Conservation (phyloP, 2,113 vertebrate genomes). For the Dromaius novaehollandiae region DNA sequence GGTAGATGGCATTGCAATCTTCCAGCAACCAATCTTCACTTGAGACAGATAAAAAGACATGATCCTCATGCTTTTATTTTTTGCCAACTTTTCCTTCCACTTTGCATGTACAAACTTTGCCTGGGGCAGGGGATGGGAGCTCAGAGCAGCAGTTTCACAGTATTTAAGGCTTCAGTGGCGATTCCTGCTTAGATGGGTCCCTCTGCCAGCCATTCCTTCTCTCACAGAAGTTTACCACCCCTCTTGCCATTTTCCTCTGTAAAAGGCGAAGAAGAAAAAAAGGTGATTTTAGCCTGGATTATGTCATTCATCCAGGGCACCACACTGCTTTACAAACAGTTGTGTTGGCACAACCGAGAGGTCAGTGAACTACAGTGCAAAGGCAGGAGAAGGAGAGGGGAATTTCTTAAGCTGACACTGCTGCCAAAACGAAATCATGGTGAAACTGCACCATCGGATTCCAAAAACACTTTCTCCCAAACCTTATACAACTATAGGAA, state of each 20-base stretch:
- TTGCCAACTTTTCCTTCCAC: not conserved
- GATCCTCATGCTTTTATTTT: not conserved
- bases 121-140: not conserved
- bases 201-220: not conserved
- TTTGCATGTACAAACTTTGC: not conserved
- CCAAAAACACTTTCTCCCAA: not conserved
- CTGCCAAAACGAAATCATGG: slow-evolving; percentile 41
- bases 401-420: slow-evolving; percentile 33
- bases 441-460: slow-evolving; percentile 21
- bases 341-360: not conserved
- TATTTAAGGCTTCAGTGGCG: not conserved
- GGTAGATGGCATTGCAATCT: not conserved
- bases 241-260: not conserved
- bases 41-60: not conserved
- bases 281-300: not conserved
- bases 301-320: slow-evolving; percentile 3
- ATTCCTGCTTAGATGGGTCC: not conserved
- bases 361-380: not conserved
- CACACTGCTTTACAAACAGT: slow-evolving; percentile 28
- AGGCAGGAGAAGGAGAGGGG: not conserved
- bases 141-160: not conserved
- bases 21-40: not conserved
- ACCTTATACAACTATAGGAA: not conserved
- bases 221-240: not conserved
- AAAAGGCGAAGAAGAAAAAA: not conserved